A percentile compares a stretch with the other conserved stretches of the same genome.
Evolutionary conservation across 2,888 invertebrate genomes (phyloP).

Genomic region (Petrolisthes cinctipes): DNA sequence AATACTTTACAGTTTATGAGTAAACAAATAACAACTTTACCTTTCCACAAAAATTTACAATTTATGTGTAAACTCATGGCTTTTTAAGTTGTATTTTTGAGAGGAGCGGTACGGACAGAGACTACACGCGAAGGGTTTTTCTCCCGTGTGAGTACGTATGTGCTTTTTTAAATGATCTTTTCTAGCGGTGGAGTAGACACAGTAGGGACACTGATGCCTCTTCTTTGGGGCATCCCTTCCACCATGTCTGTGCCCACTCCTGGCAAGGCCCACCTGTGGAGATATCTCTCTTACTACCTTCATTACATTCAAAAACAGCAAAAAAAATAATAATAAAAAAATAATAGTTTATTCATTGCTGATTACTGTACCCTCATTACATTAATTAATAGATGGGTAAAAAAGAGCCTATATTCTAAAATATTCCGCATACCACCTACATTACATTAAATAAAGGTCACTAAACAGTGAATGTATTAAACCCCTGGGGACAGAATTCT

Average conservation of each 20-base stretch:
- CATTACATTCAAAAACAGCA: not conserved
- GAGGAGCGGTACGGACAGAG: slow-evolving; percentile 52
- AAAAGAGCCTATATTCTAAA: no score
- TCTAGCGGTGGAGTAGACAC: slow-evolving; percentile 51
- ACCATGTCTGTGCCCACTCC: slow-evolving; percentile 43
- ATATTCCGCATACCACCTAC: no score
- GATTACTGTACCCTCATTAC: not conserved
- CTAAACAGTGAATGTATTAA: no score
- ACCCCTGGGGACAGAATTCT: no score
- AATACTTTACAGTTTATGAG: not conserved
- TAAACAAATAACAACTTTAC: not conserved
- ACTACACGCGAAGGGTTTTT: slow-evolving; percentile 47
- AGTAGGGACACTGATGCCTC: slow-evolving; percentile 53
- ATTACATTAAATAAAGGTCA: no score
- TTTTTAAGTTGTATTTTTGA: slow-evolving; percentile 52
- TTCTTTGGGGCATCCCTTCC: slow-evolving; percentile 51
- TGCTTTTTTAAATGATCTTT: slow-evolving; percentile 56
- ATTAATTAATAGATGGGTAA: no score
- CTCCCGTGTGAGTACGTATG: slow-evolving; percentile 51
- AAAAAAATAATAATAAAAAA: not conserved
- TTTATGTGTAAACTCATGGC: slow-evolving; percentile 54
- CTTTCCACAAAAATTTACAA: slow-evolving; percentile 17
- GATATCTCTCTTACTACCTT: slow-evolving; percentile 47
- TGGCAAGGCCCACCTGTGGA: slow-evolving; percentile 49
- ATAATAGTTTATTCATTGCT: not conserved